A percentile compares a stretch with the other conserved stretches of the same genome.
Evolutionary conservation across 2,888 invertebrate genomes (phyloP).

Genomic region (Lithophane leautieri): DNA sequence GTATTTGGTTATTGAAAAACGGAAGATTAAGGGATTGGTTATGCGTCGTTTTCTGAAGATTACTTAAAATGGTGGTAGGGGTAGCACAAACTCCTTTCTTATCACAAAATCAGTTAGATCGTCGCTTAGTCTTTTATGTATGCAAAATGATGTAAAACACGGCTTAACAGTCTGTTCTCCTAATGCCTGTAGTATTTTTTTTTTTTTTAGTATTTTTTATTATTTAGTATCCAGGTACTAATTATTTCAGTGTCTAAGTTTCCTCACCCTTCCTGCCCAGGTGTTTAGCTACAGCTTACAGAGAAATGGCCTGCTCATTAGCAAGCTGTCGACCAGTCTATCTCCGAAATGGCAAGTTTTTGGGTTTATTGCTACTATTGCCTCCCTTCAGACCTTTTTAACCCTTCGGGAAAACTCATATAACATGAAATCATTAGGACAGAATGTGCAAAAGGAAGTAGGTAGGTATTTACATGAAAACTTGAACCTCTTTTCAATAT

Average conservation of each 20-base stretch:
- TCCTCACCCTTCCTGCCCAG: not conserved
- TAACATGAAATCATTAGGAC: conserved; percentile 37
- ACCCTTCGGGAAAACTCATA: conserved; percentile 31
- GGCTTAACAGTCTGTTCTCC: too few species aligned
- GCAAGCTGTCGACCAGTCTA: conserved; percentile 31
- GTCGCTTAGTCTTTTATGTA: conserved; percentile 14
- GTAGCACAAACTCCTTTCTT: conserved; percentile 9
- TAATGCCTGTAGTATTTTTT: not conserved
- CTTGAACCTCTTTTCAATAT: conserved; percentile 43
- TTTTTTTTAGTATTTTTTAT: too few species aligned
- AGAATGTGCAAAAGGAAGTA: conserved; percentile 15
- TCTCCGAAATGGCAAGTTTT: conserved; percentile 42
- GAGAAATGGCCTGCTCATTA: conserved; percentile 41
- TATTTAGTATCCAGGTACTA: not conserved
- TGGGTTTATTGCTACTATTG: conserved; percentile 44
- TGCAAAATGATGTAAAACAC: conserved; percentile 11
- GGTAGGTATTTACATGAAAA: conserved; percentile 25
- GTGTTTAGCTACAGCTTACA: conserved; percentile 25
- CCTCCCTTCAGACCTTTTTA: conserved; percentile 34
- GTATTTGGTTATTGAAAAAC: conserved; percentile 72
- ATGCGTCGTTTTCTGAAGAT: conserved; percentile 28
- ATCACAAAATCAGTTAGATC: conserved; percentile 40
- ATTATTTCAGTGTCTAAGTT: conserved; percentile 7
- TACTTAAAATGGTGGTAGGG: conserved; percentile 28
- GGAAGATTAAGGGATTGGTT: conserved; percentile 32